These are phyloP conservation scores for Ctenopoma kingsleyae DNA, from an alignment of 2,797 vertebrate genomes.

Conservation along the genomic window DNA sequence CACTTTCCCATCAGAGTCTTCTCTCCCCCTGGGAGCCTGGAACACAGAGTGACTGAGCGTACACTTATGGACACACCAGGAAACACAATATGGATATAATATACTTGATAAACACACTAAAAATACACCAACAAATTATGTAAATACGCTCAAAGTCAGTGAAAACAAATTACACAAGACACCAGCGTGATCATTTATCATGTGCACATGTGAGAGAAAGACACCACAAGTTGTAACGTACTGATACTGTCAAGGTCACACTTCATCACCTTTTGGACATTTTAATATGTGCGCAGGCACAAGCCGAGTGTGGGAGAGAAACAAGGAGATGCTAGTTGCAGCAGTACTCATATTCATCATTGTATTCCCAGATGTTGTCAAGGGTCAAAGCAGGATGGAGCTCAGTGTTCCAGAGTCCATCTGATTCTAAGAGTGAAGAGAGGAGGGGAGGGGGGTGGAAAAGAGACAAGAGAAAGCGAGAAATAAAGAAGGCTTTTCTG, in stretches of 20 bases:
- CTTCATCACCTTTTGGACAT: conserved; percentile 47
- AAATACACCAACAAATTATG: not conserved
- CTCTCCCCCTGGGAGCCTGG: conserved; percentile 63
- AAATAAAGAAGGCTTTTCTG: conserved; percentile 57
- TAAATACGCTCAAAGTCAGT: not conserved
- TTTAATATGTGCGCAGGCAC: conserved; percentile 47
- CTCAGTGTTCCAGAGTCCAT: conserved; percentile 60
- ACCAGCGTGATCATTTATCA: conserved; percentile 22
- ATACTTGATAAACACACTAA: conserved; percentile 19
- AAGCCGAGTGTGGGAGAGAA: conserved; percentile 20
- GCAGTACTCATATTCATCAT: conserved; percentile 59
- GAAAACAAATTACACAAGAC: conserved; percentile 2
- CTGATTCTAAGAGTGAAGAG: conserved; percentile 52
- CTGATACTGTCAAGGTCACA: conserved; percentile 47
- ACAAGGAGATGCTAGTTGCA: conserved; percentile 37
- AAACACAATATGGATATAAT: conserved; percentile 49
- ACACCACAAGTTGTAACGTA: conserved; percentile 17
- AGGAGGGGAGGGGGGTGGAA: not conserved
- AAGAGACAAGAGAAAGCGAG: not conserved
- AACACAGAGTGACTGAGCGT: conserved; percentile 60
- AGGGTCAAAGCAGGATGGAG: conserved; percentile 22
- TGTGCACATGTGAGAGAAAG: conserved; percentile 9
- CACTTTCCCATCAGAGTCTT: conserved; percentile 81
- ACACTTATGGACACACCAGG: conserved; percentile 33
- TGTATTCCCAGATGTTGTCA: conserved; percentile 65